Evolutionary conservation across 2,113 vertebrate genomes (phyloP).

Genomic region (Chionis minor): DNA sequence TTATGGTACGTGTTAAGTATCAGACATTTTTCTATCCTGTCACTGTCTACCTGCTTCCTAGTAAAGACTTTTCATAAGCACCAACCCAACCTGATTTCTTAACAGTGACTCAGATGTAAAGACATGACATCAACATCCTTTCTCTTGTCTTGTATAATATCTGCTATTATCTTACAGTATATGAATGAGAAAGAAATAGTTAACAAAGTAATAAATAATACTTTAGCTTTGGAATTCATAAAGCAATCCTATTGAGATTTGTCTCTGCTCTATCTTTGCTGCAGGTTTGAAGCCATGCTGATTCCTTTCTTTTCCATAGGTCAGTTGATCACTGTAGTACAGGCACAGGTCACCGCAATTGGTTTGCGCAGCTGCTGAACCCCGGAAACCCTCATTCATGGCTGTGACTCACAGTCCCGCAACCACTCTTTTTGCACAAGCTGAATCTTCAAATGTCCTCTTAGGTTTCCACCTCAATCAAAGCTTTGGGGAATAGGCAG

Average conservation of each 20-base stretch:
- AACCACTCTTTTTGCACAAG: neutral
- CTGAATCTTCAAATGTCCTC: neutral
- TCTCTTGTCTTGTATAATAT: neutral
- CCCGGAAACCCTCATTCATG: neutral
- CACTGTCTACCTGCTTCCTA: neutral
- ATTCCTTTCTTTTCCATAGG: neutral
- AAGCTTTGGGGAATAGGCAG: neutral
- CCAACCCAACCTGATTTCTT: neutral
- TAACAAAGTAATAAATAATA: neutral
- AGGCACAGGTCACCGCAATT: neutral
- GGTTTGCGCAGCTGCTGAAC: neutral
- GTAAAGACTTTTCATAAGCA: neutral
- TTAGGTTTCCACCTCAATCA: neutral
- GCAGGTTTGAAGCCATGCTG: neutral
- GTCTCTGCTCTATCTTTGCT: neutral
- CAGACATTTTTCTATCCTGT: neutral
- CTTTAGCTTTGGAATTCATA: neutral
- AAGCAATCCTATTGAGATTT: neutral
- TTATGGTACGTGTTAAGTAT: fast-evolving
- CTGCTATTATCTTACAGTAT: neutral
- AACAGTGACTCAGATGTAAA: neutral
- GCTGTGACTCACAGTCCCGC: neutral
- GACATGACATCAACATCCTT: neutral
- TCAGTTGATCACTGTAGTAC: neutral
- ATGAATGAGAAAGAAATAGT: neutral